Percentiles rank a stretch among this genome's conserved stretches.
These are phyloP conservation scores for Scortum barcoo DNA, from an alignment of 2,113 vertebrate genomes.

Conservation along the genomic window DNA sequence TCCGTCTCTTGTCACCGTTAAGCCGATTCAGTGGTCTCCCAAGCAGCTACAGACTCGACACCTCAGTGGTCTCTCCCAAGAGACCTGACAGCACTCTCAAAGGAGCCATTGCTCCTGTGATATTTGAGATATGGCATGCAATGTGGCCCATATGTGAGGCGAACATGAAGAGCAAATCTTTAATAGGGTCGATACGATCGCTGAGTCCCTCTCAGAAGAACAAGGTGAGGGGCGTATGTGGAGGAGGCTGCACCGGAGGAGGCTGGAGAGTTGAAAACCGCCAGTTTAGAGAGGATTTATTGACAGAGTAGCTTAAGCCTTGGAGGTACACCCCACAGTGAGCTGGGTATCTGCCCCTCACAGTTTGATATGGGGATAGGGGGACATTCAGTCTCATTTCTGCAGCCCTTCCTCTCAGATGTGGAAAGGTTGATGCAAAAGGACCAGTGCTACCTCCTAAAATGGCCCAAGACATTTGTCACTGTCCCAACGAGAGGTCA, in stretches of 20 bases:
- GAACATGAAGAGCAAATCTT: background rate
- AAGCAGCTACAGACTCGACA: background rate
- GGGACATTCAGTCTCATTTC: background rate
- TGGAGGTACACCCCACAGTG: background rate
- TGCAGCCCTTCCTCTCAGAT: background rate
- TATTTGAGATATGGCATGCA: background rate
- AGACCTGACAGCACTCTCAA: background rate
- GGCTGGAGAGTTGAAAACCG: background rate
- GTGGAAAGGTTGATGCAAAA: too few species aligned
- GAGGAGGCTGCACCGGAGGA: background rate
- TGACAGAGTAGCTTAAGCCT: background rate
- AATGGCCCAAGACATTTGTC: background rate
- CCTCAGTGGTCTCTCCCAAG: too few species aligned
- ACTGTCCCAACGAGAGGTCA: background rate
- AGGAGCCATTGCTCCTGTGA: background rate
- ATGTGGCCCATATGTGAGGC: background rate
- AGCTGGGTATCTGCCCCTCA: background rate
- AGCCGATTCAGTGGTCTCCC: background rate
- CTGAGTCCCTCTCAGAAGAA: background rate
- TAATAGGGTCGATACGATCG: background rate
- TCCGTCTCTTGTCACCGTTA: background rate
- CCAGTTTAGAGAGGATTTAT: background rate
- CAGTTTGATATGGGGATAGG: background rate
- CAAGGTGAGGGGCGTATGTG: too few species aligned
- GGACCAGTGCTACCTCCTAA: background rate